Base-by-base conservation (phyloP, 2,888 invertebrate species). In the Phaonia tiefii region DNA sequence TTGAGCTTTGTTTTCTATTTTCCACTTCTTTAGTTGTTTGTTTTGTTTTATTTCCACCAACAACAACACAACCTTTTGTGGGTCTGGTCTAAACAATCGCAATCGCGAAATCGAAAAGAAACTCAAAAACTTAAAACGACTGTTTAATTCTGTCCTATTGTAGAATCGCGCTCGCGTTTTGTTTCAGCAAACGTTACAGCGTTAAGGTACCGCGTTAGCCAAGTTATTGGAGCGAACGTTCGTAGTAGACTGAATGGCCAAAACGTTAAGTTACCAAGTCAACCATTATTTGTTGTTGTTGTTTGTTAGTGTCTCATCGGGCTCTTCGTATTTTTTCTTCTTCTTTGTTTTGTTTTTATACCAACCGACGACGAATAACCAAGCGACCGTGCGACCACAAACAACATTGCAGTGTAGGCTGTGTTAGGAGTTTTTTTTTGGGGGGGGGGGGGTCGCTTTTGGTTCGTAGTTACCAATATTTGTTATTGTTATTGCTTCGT, bases 221-320 rank as follows among this genome's bases (percentile, higher is more conserved):
- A 86, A 85, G 86, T 86, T 85, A 69, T 74, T 79, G 83, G 82
- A 85, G 85, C 88, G 86, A 89, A 85, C 83, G 86, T 84, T 85
- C 84, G 81, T 83, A 78, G 70, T 67, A 83, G 75, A 85, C 82
- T 84, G 82, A 84, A 79, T 83, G 84, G 84, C 83, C 84, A 79
- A 83, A 84, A 84, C 84, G 83, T 46, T 67, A 75, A 80, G 84
- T 84, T 73, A 84, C 84, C 83, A 76, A 84, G 84, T 56, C 84
- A 83, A 84, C 84, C 81, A 67, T 80, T 71, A 72, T 78, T 81
- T 72, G 73, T 71, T 80, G 73, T 71, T 80, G n/a, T n/a, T 73
- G 71, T 65, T 51, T 31, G 66, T 58, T 76, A 15, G 58, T 46
- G 26, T 58, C 51, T 13, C 11, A 22, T 60, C 70, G 58, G 15